A percentile compares a stretch with the other conserved stretches of the same genome.
Evolutionary conservation across 2,888 invertebrate genomes (phyloP).

Genomic region (Dione juno): DNA sequence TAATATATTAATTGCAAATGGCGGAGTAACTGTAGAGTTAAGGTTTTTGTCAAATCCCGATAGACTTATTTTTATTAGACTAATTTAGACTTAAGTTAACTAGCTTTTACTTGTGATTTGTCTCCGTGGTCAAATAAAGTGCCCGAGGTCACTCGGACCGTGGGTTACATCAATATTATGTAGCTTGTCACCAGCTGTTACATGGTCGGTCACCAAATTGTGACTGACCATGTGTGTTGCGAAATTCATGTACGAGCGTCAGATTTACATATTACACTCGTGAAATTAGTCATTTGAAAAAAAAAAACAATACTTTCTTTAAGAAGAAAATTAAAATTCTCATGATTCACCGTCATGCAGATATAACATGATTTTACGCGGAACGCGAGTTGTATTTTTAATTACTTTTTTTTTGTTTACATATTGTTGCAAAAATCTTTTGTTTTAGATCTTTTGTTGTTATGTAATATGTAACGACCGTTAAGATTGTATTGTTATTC

Average conservation of each 20-base stretch:
- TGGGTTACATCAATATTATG: no score
- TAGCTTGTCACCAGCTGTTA: no score
- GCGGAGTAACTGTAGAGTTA: no score
- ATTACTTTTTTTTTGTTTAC: neutral
- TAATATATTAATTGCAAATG: no score
- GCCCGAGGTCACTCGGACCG: no score
- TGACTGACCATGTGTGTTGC: no score
- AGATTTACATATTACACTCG: neutral
- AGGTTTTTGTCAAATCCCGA: no score
- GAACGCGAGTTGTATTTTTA: conserved; percentile 10
- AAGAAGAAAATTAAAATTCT: neutral
- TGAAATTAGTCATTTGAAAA: neutral
- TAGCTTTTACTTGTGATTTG: no score
- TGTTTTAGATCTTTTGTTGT: neutral
- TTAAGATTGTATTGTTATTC: neutral
- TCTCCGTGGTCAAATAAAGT: no score
- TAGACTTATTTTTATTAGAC: no score
- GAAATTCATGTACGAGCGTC: neutral
- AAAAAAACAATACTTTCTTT: neutral
- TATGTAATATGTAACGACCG: conserved; percentile 1
- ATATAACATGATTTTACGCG: neutral
- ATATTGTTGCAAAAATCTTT: neutral
- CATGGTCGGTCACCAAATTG: neutral
- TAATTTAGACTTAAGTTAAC: no score
- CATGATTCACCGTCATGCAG: conserved; percentile 1